Conservation (phyloP, 2,797 vertebrate genomes). For the Enteromius argenteus region DNA sequence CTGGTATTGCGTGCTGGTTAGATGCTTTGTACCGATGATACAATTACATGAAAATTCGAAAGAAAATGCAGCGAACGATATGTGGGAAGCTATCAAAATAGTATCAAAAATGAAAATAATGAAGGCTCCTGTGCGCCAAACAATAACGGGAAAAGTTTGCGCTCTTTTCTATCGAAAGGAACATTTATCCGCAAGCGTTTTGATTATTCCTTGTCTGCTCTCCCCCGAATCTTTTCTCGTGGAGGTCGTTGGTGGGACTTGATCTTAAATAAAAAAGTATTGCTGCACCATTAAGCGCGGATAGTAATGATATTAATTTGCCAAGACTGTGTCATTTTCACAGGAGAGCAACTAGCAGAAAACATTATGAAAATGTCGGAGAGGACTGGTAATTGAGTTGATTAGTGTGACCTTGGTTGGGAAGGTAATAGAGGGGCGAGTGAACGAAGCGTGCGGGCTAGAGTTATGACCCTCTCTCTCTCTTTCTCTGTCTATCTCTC, state of each 20-base stretch:
- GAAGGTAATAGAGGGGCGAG: constrained; percentile 87
- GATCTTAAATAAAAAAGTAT: constrained; percentile 87
- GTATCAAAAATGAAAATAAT: not conserved
- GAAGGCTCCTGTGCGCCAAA: not conserved
- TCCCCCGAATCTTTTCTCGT: constrained; percentile 51
- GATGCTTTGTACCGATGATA: constrained; percentile 18
- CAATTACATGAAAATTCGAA: constrained; percentile 22
- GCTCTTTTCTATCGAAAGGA: not conserved
- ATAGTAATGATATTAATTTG: constrained; percentile 99
- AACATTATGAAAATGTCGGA: constrained; percentile 98
- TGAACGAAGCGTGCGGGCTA: constrained; percentile 79
- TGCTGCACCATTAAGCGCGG: constrained; percentile 91
- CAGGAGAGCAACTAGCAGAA: constrained; percentile 97
- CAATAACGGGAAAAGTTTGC: not conserved
- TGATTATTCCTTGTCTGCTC: not conserved
- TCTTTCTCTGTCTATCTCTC: constrained; percentile 31
- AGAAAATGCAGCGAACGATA: not conserved
- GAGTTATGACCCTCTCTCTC: constrained; percentile 84
- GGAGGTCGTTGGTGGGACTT: constrained; percentile 80
- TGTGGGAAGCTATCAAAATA: not conserved
- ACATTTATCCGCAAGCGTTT: not conserved
- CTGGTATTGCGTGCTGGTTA: constrained; percentile 3
- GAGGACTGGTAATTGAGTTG: constrained; percentile 97
- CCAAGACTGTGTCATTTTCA: constrained; percentile 97
- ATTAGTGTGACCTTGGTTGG: constrained; percentile 99